Base-by-base conservation (phyloP, 1,140 invertebrate species). In the Drosophila repletoides region DNA sequence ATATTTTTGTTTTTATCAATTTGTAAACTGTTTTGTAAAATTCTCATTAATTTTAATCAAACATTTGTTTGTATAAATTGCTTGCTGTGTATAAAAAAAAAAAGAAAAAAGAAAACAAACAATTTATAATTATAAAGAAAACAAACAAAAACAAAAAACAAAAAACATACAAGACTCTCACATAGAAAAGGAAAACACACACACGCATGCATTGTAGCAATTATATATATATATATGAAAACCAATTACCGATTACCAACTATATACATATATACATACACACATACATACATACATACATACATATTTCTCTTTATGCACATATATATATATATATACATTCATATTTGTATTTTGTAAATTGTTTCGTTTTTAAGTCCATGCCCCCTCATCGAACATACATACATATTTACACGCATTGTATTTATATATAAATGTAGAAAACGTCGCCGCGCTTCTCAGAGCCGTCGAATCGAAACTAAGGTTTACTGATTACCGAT, bases 321-420 rank as follows among this genome's bases (percentile, higher is more conserved):
- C 73, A 67, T 63, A 67, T 59, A 60, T 52, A 46, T 53, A 29
- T 48, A 59, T 59, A 45, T 36, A 33, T 46, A 53, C 46, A 66
- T 66, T 66, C 28, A 66, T 60, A 52, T 43, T 68, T 80, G 49
- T 80, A 81, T 72, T 80, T 83, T 80, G 76, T 80, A 80, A 83
- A 80, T 79, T 80, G 51, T 72, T 76, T 63, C 45, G 63, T 33
- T 81, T 81, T 83, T 81, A 83, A 81, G 76, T 73, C 63, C 41
- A 66, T 58, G 49, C 38, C 52, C 58, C 48, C 52, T 65, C 58
- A 75, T 48, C n/a, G 17, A 14, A 17, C 43, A 48, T 15, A 26
- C 19, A 73, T 55, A 69, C 33, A 61, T 70, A 69, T 48, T 61
- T 36, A 65, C 75, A 77, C 75, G 43, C 75, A 79, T 80, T 60